Base-by-base conservation (phyloP, 2,797 vertebrate species). In the Chelon labrosus region DNA sequence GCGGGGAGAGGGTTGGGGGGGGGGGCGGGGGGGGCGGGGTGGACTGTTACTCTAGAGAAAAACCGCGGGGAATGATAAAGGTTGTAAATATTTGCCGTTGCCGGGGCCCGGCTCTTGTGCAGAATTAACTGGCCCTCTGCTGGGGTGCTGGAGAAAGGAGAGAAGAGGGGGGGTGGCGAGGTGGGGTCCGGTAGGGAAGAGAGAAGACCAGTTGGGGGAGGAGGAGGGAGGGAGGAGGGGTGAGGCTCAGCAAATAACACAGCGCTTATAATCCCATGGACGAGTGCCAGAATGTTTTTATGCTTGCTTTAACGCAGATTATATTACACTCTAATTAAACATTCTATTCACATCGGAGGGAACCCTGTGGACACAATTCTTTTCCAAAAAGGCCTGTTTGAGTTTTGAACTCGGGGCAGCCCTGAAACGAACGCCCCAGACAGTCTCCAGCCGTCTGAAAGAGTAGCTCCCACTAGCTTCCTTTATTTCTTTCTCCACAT, bases 251-350 rank as follows among this genome's bases (percentile, higher is more conserved):
- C 92, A 93, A 94, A 93, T 92, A 94, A 92, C 91, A 91, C 83
- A 69, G 85, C 66, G 77, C 85, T 91, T 91, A 92, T 94, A 94
- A 95, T 94, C 93, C 91, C 80, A 74, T 94, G 94, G 94, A 92
- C 59, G 71, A 88, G 90, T 89, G 94, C 95, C 95, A 94, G 92
- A 84, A 93, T 92, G 91, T 94, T 95, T 95, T 94, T 94, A 92
- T 94, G 94, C 93, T 94, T 92, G 93, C 94, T 94, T 95, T 94
- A 94, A 93, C 91, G 89, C 92, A 93, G 94, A 95, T 95, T 94
- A 94, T 94, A 94, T 95, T 95, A 95, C 94, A 93, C 90, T 94
- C 94, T 95, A 95, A 95, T 95, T 95, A 95, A 95, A 94, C 91
- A 93, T 94, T 93, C 93, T 92, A 91, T 94, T 94, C 92, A 92